Evolutionary conservation across 2,888 invertebrate genomes (phyloP).

Genomic region (Perithous albicinctus): DNA sequence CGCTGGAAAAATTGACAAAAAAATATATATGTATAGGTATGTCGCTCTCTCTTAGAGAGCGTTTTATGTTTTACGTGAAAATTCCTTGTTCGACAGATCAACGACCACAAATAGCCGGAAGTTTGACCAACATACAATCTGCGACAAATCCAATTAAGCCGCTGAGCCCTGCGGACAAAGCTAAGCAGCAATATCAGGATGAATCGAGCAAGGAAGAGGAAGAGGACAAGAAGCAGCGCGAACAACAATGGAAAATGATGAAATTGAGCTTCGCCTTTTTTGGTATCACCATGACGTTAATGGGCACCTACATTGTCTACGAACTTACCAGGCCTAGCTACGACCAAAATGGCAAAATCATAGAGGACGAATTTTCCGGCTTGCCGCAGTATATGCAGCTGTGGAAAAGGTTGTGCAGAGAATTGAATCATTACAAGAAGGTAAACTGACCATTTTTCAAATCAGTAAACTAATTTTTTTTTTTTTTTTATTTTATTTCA

Average conservation of each 20-base stretch:
- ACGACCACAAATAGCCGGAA: constrained; percentile 76
- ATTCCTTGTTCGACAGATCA: constrained; percentile 54
- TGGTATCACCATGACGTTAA: constrained; percentile 87
- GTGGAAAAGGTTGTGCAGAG: constrained; percentile 89
- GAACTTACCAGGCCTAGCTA: constrained; percentile 91
- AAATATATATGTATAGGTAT: too few relatives aligned
- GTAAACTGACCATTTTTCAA: constrained; percentile 77
- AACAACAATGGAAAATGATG: constrained; percentile 90
- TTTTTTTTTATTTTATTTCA: too few relatives aligned
- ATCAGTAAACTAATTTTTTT: too few relatives aligned
- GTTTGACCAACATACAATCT: constrained; percentile 78
- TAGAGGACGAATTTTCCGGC: constrained; percentile 91
- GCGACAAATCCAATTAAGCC: constrained; percentile 65
- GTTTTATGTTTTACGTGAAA: neutral
- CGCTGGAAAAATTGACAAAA: too few relatives aligned
- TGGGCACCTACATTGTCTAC: constrained; percentile 88
- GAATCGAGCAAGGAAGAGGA: constrained; percentile 86
- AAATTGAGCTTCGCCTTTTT: constrained; percentile 85
- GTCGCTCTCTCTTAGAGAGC: too few relatives aligned
- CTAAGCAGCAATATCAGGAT: constrained; percentile 66
- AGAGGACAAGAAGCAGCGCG: constrained; percentile 87
- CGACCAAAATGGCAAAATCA: constrained; percentile 89
- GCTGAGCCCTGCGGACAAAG: constrained; percentile 63
- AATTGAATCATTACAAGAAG: constrained; percentile 90
- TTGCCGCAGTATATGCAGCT: constrained; percentile 90